Evolutionary conservation across 2,113 vertebrate species (phyloP), one percentile per base, ranked within the genome.

Genomic region (Laterallus jamaicensis): DNA sequence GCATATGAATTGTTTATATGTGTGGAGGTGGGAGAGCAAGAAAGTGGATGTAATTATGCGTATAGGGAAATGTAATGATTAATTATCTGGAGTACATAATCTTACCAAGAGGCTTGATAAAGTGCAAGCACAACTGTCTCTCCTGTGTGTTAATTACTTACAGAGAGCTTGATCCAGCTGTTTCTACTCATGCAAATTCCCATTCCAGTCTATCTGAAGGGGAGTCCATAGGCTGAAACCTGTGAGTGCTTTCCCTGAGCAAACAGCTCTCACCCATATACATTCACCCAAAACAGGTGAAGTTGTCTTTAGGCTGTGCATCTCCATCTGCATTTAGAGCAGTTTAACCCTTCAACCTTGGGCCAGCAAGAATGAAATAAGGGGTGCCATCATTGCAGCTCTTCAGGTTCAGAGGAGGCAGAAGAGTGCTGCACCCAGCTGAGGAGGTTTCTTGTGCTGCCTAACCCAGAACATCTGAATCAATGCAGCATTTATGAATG

Each of bases 71-170:
- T 93, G 95, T 94, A 97, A 97, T 96, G 94, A 97, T 97, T 97
- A 97, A 97, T 97, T 97, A 97, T 96, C 93, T 96, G 87, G 95
- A 97, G 96, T 97, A 85, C 90, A 80, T 96, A 95, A 94, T 97
- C 94, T 97, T 94, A 96, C 93, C 93, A 95, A 96, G 93, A 94
- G 92, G 76, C 66, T 90, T 95, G 88, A 96, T 95, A 97, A 94
- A 96, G 84, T 82, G 74, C 92, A 95, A 93, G 88, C 69, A 19
- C 71, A 94, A 97, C 90, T 95, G 81, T 94, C 89, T 96, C 93
- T 97, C 86, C 88, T 94, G 75, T 94, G 95, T 95, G 90, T 56
- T 96, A 96, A 96, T 97, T 95, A 96, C 89, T 92, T 88, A 82
- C 60, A 82, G 85, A 80, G 66, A 89, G 82, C 89, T 93, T 91